These are phyloP conservation scores for Sakesphorus luctuosus DNA, from an alignment of 2,113 vertebrate genomes.

Conservation along the genomic window DNA sequence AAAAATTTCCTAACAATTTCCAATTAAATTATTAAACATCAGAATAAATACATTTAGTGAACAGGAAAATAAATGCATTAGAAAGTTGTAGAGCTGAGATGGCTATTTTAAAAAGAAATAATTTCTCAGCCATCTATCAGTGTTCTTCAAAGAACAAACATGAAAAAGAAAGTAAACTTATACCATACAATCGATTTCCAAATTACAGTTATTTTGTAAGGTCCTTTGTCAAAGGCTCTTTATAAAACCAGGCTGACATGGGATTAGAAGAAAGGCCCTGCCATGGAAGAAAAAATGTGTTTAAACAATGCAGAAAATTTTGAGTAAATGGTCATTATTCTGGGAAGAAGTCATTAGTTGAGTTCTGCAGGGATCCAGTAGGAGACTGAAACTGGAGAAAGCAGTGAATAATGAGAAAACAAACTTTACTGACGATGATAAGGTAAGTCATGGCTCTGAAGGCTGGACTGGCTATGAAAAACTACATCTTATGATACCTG, in stretches of 20 bases:
- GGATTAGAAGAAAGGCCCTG: neutral
- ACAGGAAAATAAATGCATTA: neutral
- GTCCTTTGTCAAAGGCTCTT: neutral
- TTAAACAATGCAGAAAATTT: neutral
- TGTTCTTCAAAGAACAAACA: neutral
- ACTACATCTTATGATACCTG: neutral
- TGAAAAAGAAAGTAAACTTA: neutral
- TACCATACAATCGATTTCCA: neutral
- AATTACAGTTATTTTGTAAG: neutral
- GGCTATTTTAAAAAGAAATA: neutral
- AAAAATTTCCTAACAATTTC: neutral
- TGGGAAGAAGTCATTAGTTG: neutral
- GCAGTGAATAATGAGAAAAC: neutral
- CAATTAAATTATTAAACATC: neutral
- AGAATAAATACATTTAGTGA: neutral
- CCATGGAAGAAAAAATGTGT: neutral
- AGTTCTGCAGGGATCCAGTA: neutral
- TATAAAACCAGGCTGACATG: neutral
- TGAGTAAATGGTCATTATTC: neutral
- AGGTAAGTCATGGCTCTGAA: neutral
- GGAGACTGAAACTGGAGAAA: neutral
- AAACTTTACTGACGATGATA: neutral
- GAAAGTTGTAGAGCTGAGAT: neutral
- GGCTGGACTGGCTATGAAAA: neutral
- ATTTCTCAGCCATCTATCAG: neutral